Base-by-base conservation (phyloP, 2,888 invertebrate species). In the Acleris literana region DNA sequence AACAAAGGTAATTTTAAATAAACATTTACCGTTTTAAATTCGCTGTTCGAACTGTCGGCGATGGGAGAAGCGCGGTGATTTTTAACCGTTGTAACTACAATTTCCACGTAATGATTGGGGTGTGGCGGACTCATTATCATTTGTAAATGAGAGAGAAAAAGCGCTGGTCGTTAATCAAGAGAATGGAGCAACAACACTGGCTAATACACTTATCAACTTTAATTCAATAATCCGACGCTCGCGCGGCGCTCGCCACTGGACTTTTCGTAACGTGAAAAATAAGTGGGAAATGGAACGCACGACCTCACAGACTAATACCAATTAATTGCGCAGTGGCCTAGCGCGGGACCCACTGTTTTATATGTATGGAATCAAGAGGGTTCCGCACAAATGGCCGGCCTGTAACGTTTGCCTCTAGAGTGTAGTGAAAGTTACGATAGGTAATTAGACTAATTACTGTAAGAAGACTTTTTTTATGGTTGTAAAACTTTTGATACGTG, bases 201-300 rank as follows among this genome's bases (percentile, higher is more conserved):
- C 90, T 92, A 90, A 92, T 90, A 90, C 87, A 90, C 89, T 92
- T 92, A 92, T 90, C 90, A 90, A 90, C 83, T 90, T 91, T 90
- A 92, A 93, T 92, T 92, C 90, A 91, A 92, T 92, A 91, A 90
- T 84, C 82, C 81, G 77, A 77, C 80, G 85, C 85, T 76, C 75
- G 84, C 83, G 85, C 83, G 75, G 80, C 80, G 79, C 79, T 75
- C 77, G 77, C 72, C 69, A 66, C 70, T 69, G 80, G 83, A 87
- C 83, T 84, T 84, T 85, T 83, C 80, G 82, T 79, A 84, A 85
- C 85, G 85, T 87, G 85, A 88, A 90, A 90, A 90, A 89, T 88
- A 90, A 88, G 81, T 82, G 83, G 79, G 74, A 78, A 87, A 81
- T 74, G 80, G 78, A 86, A 88, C 86, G 86, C 85, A 84, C 83